Conservation (phyloP, 2,113 vertebrate genomes). For the Brachionichthys hirsutus region DNA sequence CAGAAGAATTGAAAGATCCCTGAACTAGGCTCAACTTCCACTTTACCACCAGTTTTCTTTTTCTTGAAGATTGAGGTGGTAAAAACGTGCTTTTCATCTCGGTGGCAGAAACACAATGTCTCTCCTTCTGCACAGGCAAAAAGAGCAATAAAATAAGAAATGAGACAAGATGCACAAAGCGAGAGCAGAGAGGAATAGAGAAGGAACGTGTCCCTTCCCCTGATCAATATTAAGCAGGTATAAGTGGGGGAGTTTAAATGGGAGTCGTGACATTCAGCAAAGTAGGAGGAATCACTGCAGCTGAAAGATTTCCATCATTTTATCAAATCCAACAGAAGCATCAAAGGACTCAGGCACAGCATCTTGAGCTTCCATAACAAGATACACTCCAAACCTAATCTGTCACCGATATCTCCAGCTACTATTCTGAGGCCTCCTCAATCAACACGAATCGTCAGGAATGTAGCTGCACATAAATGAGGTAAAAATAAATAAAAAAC, state of each 20-base stretch:
- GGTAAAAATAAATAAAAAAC: not conserved
- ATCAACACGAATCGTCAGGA: conserved; percentile 39
- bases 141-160: too few relatives aligned
- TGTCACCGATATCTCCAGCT: conserved; percentile 22
- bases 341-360: conserved; percentile 19
- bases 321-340: conserved; percentile 17
- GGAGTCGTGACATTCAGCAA: not conserved
- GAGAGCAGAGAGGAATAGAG: not conserved
- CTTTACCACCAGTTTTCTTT: conserved; percentile 49
- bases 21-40: conserved; percentile 53
- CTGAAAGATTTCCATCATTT: conserved; percentile 7
- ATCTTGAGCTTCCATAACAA: conserved; percentile 42
- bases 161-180: not conserved
- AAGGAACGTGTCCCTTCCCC: not conserved
- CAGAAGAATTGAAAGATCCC: conserved; percentile 49
- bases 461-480: conserved; percentile 31
- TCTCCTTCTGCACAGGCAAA: conserved; percentile 11
- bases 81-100: conserved; percentile 51
- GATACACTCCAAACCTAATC: conserved; percentile 60
- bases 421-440: conserved; percentile 42
- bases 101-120: conserved; percentile 30
- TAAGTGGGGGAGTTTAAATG: not conserved
- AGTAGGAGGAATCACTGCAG: not conserved
- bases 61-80: conserved; percentile 62
- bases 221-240: not conserved